Percentiles rank a stretch among this genome's conserved stretches.
These are phyloP conservation scores for Creontiades dilutus DNA, from an alignment of 2,888 invertebrate genomes.

Conservation along the genomic window DNA sequence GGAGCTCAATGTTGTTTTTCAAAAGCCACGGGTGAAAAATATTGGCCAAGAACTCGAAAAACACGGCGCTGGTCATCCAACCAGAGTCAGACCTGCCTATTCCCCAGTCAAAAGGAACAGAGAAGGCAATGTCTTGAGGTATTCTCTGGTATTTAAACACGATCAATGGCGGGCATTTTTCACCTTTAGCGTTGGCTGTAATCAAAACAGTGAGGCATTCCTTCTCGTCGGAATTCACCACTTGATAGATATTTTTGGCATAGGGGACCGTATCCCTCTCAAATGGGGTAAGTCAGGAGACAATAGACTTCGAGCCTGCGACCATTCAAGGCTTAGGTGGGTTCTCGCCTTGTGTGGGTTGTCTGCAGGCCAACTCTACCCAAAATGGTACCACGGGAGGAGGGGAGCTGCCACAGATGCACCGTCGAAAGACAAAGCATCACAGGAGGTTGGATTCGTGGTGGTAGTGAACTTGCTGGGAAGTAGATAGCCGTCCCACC, in stretches of 20 bases:
- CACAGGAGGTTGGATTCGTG: too few species aligned
- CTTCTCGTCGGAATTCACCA: slow-evolving; percentile 77
- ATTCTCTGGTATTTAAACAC: slow-evolving; percentile 75
- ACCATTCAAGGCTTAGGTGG: too few species aligned
- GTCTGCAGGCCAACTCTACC: too few species aligned
- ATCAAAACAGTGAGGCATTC: slow-evolving; percentile 76
- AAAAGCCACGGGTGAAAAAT: slow-evolving; percentile 78
- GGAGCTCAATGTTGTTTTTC: slow-evolving; percentile 77
- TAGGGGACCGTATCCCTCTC: too few species aligned
- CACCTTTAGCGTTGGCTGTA: slow-evolving; percentile 76
- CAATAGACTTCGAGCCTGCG: too few species aligned
- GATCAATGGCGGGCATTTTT: slow-evolving; percentile 73
- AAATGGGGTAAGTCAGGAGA: too few species aligned
- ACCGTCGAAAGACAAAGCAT: too few species aligned
- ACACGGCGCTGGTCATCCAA: slow-evolving; percentile 78
- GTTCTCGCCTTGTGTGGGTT: too few species aligned
- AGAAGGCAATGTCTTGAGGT: slow-evolving; percentile 73
- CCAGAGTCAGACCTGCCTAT: slow-evolving; percentile 78
- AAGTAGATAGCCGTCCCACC: too few species aligned
- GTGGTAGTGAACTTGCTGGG: too few species aligned
- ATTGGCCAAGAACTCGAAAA: slow-evolving; percentile 78
- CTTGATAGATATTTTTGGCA: slow-evolving; percentile 76
- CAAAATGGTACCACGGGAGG: too few species aligned
- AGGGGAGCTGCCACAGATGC: too few species aligned
- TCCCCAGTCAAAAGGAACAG: slow-evolving; percentile 77